Conservation (phyloP, 2,888 invertebrate genomes). For the Drosophila planitibia region DNA sequence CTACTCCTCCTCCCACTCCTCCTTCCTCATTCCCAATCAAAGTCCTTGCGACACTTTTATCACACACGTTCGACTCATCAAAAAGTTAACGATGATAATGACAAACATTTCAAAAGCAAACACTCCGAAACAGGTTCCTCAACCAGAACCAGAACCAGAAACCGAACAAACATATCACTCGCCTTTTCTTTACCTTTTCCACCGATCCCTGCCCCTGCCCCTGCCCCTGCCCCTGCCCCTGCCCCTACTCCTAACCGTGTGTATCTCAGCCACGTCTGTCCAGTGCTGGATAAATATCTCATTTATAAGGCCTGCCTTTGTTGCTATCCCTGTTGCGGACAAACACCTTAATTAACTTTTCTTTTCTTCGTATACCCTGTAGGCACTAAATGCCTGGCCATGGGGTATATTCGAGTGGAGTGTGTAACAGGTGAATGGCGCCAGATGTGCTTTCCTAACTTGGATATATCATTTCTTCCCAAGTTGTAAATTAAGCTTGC, state of each 20-base stretch:
- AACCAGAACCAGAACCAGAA: slow-evolving; percentile 9
- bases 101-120: slow-evolving; percentile 80
- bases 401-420: neutral
- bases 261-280: slow-evolving; percentile 37
- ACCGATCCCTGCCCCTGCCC: neutral
- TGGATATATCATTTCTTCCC: too few relatives aligned
- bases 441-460: neutral
- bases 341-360: slow-evolving; percentile 81
- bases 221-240: too few relatives aligned
- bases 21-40: neutral
- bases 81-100: slow-evolving; percentile 80
- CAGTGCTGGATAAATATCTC: slow-evolving; percentile 74
- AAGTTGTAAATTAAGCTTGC: neutral
- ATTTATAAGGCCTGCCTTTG: slow-evolving; percentile 64
- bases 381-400: too few relatives aligned
- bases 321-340: slow-evolving; percentile 64
- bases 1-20: neutral
- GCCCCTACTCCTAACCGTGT: neutral
- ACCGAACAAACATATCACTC: slow-evolving; percentile 11
- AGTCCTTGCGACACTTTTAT: slow-evolving; percentile 79
- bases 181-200: neutral
- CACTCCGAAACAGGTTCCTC: slow-evolving; percentile 50
- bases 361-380: slow-evolving; percentile 30
- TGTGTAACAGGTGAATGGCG: neutral
- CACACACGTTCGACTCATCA: slow-evolving; percentile 80